Evolutionary conservation across 2,797 vertebrate genomes (phyloP), one percentile per base, ranked within the genome.

Genomic region (Sparidentex hasta): DNA sequence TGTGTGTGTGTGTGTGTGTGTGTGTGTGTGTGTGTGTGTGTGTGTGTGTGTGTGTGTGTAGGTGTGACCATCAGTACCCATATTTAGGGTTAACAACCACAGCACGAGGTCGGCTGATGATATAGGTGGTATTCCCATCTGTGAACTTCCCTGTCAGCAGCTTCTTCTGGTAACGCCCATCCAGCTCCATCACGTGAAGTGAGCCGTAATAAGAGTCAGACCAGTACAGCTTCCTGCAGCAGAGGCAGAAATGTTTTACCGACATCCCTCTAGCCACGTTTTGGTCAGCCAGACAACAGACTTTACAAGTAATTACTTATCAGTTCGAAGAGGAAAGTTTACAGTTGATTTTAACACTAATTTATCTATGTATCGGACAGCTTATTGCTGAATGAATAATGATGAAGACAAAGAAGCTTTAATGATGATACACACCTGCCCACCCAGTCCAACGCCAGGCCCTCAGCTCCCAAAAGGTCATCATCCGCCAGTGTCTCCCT

Each of bases 221-320:
- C 95, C 94, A 95, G 88, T 95, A 95, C 48, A 95, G 18, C 80
- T 95, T 95, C 85, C 95, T 95, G 89, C 52, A 81, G 46, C 4
- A 21, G 13, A 74, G 13, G 73, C 33, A 78, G 52, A 52, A 58
- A 3, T 1, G 29, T 56, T 43, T 64, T 25, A 63, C 17, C 38
- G 59, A 68, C 23, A 25, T 9, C 11, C 16, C 14, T 18, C 14
- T 25, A 46, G 27, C 38, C 14, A 55, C 21, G 57, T 58, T 64
- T 56, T 23, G 25, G 25, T 38, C 5, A 33, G 11, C 2, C 16
- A 55, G 44, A 58, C 0, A 48, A 41, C 21, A 29, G 7, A 33
- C 38, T 51, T 43, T 7, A 16, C 3, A 65, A 44, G 12, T 18
- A 41, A 38, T 11, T 0, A 18, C 18, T 38, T 11, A 5, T 38